Evolutionary conservation across 2,888 invertebrate genomes (phyloP).

Genomic region (Thymelicus sylvestris): DNA sequence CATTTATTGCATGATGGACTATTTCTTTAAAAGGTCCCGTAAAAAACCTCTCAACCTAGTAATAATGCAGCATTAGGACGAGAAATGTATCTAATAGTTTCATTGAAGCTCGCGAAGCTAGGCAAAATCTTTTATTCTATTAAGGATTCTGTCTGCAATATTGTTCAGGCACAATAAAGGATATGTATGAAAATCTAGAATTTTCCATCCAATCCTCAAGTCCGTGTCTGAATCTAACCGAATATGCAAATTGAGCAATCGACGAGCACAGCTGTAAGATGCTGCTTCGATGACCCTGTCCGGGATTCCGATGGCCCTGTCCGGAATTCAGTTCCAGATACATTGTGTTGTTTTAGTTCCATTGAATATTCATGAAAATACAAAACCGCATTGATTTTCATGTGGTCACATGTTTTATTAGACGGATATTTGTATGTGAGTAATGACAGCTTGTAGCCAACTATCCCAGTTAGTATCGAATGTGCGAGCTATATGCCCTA

Average conservation of each 20-base stretch:
- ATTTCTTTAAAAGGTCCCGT: too few species aligned
- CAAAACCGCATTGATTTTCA: slow-evolving; percentile 18
- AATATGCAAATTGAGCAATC: slow-evolving; percentile 50
- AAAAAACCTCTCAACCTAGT: too few species aligned
- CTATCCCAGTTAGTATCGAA: too few species aligned
- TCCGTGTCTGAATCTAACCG: slow-evolving; percentile 10
- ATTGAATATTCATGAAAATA: slow-evolving; percentile 45
- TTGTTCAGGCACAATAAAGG: slow-evolving; percentile 2
- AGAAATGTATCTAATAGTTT: too few species aligned
- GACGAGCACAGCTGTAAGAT: slow-evolving; percentile 48
- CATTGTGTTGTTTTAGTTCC: slow-evolving; percentile 40
- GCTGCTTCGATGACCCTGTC: slow-evolving; percentile 44
- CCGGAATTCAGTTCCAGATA: slow-evolving; percentile 45
- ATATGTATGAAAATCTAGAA: slow-evolving; percentile 8
- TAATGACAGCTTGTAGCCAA: not conserved
- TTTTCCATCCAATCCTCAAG: slow-evolving; percentile 1
- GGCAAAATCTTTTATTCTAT: slow-evolving; percentile 1
- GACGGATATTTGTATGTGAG: not conserved
- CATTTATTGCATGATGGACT: not conserved
- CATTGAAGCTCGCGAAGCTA: not conserved
- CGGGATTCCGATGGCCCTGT: slow-evolving; percentile 45
- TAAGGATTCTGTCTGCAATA: not conserved
- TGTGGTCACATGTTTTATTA: slow-evolving; percentile 21
- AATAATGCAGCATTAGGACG: too few species aligned
- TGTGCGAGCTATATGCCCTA: too few species aligned